Evolutionary conservation across 2,888 invertebrate species (phyloP).

Genomic region (Pseudoips prasinana): DNA sequence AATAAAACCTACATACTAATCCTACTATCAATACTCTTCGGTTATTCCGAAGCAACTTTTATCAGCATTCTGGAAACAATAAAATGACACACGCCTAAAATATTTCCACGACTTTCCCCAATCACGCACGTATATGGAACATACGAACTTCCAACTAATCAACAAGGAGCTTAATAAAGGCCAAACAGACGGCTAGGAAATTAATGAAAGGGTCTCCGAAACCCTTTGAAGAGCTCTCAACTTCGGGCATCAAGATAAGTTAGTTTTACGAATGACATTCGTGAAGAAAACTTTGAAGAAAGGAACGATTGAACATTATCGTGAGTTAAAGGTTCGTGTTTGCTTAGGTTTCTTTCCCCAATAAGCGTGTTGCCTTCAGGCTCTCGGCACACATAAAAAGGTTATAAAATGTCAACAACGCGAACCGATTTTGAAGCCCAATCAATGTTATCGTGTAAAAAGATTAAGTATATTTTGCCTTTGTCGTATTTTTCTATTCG

Average conservation of each 20-base stretch:
- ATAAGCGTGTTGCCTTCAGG: conserved; percentile 21
- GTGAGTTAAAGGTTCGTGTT: conserved; percentile 19
- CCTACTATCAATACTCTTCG: too few species aligned
- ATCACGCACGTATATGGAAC: too few species aligned
- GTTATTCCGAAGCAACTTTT: too few species aligned
- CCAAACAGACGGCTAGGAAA: conserved; percentile 31
- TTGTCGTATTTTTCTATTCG: background rate
- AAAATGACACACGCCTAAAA: too few species aligned
- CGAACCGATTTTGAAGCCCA: conserved; percentile 11
- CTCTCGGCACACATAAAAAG: conserved; percentile 26
- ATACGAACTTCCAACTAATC: conserved; percentile 13
- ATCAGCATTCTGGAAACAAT: too few species aligned
- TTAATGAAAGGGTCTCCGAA: conserved; percentile 45
- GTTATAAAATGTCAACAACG: conserved; percentile 22
- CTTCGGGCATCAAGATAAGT: conserved; percentile 44
- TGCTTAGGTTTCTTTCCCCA: conserved; percentile 15
- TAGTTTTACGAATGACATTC: conserved; percentile 47
- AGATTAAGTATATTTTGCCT: conserved; percentile 4
- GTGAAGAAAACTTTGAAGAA: conserved; percentile 29
- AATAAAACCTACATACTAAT: too few species aligned
- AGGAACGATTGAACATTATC: conserved; percentile 35
- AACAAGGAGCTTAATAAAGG: conserved; percentile 35
- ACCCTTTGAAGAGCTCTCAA: conserved; percentile 41
- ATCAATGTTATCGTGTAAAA: conserved; percentile 22
- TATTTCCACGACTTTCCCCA: too few species aligned